Evolutionary conservation across 2,113 vertebrate species (phyloP).

Genomic region (Scomber japonicus): DNA sequence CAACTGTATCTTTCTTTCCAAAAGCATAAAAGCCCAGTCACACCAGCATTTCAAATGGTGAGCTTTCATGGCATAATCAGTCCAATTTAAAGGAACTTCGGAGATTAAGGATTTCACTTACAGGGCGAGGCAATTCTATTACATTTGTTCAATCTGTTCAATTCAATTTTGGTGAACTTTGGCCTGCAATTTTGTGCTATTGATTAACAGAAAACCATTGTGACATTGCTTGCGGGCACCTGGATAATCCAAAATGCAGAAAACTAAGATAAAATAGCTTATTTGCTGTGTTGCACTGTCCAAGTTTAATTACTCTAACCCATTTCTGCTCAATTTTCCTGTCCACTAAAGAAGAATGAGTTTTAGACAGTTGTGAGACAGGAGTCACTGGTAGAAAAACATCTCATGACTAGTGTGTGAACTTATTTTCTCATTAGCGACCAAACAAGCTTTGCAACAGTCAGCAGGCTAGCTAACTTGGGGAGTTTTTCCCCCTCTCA

Average conservation of each 20-base stretch:
- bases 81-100: not conserved
- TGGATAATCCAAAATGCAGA: not conserved
- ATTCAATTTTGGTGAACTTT: not conserved
- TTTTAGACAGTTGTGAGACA: not conserved
- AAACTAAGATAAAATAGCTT: not conserved
- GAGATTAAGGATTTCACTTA: not conserved
- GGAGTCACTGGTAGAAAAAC: not conserved
- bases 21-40: conserved; percentile 48
- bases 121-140: not conserved
- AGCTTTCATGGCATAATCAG: not conserved
- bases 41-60: conserved; percentile 44
- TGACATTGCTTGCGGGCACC: not conserved
- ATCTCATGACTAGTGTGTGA: conserved; percentile 1
- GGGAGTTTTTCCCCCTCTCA: not conserved
- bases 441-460: not conserved
- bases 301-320: not conserved
- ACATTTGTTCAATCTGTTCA: not conserved
- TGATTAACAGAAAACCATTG: not conserved
- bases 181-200: not conserved
- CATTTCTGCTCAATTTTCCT: not conserved
- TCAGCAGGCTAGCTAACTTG: not conserved
- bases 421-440: not conserved
- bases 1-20: conserved; percentile 25
- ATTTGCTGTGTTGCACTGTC: not conserved
- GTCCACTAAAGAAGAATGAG: not conserved